Percentiles rank a stretch among this genome's conserved stretches.
Conservation (phyloP, 2,113 vertebrate species). For the Oncorhynchus keta region DNA sequence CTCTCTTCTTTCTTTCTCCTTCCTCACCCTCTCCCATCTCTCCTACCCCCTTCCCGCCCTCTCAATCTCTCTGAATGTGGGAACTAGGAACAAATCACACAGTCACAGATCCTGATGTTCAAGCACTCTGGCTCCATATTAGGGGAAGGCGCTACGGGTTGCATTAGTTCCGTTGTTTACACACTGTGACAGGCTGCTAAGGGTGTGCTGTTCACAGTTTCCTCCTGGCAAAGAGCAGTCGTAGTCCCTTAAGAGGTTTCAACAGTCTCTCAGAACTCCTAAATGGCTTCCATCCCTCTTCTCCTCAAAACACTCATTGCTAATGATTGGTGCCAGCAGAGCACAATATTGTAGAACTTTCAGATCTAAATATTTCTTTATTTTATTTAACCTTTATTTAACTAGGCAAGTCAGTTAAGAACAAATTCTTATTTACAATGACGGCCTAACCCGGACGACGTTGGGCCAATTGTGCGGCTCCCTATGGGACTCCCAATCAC, state of each 20-base stretch:
- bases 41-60: no score
- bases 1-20: not conserved
- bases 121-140: conserved; percentile 43
- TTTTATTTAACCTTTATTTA: no score
- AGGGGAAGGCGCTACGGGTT: conserved; percentile 40
- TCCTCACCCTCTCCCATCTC: not conserved
- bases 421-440: no score
- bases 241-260: not conserved
- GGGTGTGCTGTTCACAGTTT: conserved; percentile 16
- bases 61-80: not conserved
- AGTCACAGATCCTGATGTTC: conserved; percentile 18
- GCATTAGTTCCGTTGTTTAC: conserved; percentile 39
- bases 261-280: not conserved
- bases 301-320: no score
- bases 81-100: not conserved
- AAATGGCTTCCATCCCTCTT: not conserved
- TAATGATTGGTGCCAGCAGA: no score
- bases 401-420: no score
- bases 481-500: no score
- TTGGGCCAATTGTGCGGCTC: no score
- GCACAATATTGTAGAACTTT: no score
- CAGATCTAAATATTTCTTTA: no score
- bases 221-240: not conserved
- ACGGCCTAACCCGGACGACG: no score
- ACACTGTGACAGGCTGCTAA: conserved; percentile 22